These are phyloP conservation scores for Botrylloides violaceus DNA, from an alignment of 23 tunicate genomes.

Conservation along the genomic window DNA sequence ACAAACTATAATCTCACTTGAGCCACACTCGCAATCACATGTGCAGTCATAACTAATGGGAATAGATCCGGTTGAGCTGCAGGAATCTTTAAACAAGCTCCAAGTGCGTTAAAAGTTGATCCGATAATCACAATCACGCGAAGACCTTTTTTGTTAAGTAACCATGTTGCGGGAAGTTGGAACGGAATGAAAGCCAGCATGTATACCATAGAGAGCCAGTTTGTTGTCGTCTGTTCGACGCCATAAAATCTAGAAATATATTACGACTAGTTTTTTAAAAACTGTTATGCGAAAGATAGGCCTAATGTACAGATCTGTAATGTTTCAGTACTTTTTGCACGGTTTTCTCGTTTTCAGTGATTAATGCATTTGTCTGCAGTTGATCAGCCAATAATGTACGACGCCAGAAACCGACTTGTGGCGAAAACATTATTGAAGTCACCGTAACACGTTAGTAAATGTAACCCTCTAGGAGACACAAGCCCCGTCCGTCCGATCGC, in stretches of 20 bases:
- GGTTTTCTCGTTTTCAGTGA: too few species aligned
- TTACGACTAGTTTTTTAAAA: too few species aligned
- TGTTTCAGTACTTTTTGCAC: too few species aligned
- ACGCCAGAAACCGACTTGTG: too few species aligned
- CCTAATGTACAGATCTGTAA: too few species aligned
- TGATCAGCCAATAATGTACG: too few species aligned
- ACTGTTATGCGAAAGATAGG: too few species aligned
- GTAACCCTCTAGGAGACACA: too few species aligned
- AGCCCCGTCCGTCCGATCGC: too few species aligned
- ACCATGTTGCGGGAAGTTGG: conserved; percentile 72
- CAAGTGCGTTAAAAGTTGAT: conserved; percentile 62
- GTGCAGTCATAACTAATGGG: conserved; percentile 60
- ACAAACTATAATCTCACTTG: conserved; percentile 16
- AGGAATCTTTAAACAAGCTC: conserved; percentile 59
- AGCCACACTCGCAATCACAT: conserved; percentile 54
- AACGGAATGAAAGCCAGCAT: conserved; percentile 75
- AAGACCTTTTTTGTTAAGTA: conserved; percentile 56
- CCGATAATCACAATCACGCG: conserved; percentile 59
- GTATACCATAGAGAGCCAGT: conserved; percentile 82
- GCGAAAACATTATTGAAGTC: too few species aligned
- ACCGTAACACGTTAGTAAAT: too few species aligned
- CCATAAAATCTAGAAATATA: conserved; percentile 58
- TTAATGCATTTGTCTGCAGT: too few species aligned
- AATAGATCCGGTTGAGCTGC: conserved; percentile 52
- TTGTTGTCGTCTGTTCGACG: conserved; percentile 39